Conservation (phyloP, 2,113 vertebrate genomes). For the Petrocephalus zakoni region DNA sequence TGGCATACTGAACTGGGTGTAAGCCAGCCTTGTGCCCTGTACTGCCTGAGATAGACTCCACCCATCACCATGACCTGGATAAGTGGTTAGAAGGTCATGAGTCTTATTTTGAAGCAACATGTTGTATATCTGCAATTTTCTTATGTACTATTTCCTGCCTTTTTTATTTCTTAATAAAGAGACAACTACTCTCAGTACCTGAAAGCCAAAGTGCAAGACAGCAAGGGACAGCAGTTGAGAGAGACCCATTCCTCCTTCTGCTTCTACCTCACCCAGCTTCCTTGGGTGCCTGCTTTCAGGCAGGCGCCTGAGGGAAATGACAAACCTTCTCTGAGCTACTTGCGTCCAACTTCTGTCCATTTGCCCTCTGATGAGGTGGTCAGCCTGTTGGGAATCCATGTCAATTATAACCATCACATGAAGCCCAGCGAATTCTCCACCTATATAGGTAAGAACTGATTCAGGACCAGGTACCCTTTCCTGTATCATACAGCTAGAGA, state of each 20-base stretch:
- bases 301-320: constrained; percentile 23
- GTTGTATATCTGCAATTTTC: background rate
- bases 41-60: background rate
- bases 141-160: background rate
- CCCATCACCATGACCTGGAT: background rate
- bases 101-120: background rate
- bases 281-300: constrained; percentile 58
- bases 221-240: constrained; percentile 40
- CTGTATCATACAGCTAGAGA: background rate
- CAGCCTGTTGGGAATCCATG: constrained; percentile 56
- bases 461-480: background rate
- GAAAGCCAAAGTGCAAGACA: constrained; percentile 51
- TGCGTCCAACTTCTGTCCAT: constrained; percentile 52
- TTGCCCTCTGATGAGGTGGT: constrained; percentile 48
- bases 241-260: constrained; percentile 58
- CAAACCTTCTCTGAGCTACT: constrained; percentile 28
- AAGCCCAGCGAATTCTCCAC: constrained; percentile 55
- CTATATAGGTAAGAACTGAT: constrained; percentile 47
- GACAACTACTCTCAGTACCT: constrained; percentile 62
- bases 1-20: background rate
- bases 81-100: background rate
- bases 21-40: background rate
- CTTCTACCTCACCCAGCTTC: constrained; percentile 46
- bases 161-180: constrained; percentile 38
- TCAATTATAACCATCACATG: constrained; percentile 47